phyloP scores from a whole-genome alignment of 2,113 vertebrate species.

The Phocoena sinus region DNA sequence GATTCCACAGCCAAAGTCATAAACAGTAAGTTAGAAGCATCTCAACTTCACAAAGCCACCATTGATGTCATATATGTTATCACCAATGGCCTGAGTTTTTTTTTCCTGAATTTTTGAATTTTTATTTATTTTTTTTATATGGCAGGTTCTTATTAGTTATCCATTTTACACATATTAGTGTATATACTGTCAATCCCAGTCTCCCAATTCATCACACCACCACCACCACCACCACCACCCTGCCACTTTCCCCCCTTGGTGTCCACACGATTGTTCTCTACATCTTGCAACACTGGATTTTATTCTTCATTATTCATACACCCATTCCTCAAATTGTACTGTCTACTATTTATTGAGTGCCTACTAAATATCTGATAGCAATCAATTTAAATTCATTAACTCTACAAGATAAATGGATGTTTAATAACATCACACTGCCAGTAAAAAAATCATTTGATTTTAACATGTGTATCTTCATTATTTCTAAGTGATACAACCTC shows the following conservation, averaged over 20 bases:
- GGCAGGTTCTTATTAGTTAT: too few relatives aligned
- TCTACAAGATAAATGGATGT: not conserved
- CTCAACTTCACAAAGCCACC: not conserved
- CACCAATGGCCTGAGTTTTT: not conserved
- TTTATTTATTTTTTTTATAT: too few relatives aligned
- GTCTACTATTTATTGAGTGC: not conserved
- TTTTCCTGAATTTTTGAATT: too few relatives aligned
- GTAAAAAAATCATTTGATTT: not conserved
- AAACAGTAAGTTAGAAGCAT: not conserved
- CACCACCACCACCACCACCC: too few relatives aligned
- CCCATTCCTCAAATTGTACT: not conserved
- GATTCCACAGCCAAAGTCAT: not conserved
- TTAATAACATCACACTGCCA: not conserved
- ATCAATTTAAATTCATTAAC: not conserved
- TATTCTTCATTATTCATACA: not conserved
- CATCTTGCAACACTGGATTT: too few relatives aligned
- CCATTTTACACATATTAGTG: too few relatives aligned
- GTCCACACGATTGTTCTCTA: too few relatives aligned
- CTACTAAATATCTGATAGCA: not conserved
- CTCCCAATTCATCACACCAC: too few relatives aligned
- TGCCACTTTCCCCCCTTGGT: too few relatives aligned
- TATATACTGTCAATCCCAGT: too few relatives aligned
- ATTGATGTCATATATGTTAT: not conserved
- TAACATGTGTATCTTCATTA: not conserved
- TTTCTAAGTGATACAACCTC: not conserved